phyloP scores from a whole-genome alignment of 2,113 vertebrate genomes.

The Hypomesus transpacificus region DNA sequence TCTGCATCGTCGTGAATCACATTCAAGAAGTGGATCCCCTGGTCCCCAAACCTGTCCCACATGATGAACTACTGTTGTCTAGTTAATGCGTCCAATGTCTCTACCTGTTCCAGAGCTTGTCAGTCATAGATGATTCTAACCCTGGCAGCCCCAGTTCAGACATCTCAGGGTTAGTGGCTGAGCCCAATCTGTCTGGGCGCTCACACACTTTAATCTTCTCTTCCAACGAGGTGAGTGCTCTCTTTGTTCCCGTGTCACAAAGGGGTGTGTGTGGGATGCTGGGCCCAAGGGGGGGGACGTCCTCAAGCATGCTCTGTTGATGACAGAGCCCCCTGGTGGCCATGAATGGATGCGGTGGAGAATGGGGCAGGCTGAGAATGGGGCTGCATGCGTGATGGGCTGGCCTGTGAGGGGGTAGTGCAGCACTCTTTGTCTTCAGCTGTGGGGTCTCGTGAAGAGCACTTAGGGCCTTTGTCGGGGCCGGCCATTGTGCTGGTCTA shows the following conservation, averaged over 20 bases:
- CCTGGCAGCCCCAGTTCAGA: slow-evolving; percentile 83
- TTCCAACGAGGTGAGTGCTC: slow-evolving; percentile 90
- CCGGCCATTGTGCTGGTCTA: too few species aligned
- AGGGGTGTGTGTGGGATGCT: slow-evolving; percentile 50
- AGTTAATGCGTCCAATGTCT: slow-evolving; percentile 71
- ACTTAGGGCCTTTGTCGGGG: slow-evolving; percentile 19
- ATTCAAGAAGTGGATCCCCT: too few species aligned
- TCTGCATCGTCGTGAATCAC: too few species aligned
- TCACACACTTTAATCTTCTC: slow-evolving; percentile 94
- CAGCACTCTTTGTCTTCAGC: slow-evolving; percentile 12
- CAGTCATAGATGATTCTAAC: slow-evolving; percentile 91
- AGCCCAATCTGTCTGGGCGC: slow-evolving; percentile 90
- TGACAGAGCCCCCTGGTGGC: slow-evolving; percentile 29
- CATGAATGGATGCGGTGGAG: slow-evolving; percentile 31
- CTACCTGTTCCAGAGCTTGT: slow-evolving; percentile 90
- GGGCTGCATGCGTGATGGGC: slow-evolving; percentile 50
- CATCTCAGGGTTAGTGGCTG: slow-evolving; percentile 87
- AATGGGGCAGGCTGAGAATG: slow-evolving; percentile 38
- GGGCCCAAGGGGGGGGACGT: slow-evolving; percentile 51
- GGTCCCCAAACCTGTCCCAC: too few species aligned
- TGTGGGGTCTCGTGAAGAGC: slow-evolving; percentile 36
- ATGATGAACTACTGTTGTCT: too few species aligned
- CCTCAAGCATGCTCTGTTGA: slow-evolving; percentile 62
- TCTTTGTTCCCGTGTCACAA: slow-evolving; percentile 60
- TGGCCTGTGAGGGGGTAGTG: slow-evolving; percentile 35